Percentiles rank a stretch among this genome's conserved stretches.
phyloP scores from a whole-genome alignment of 2,113 vertebrate genomes.

The Hippocampus abdominalis region DNA sequence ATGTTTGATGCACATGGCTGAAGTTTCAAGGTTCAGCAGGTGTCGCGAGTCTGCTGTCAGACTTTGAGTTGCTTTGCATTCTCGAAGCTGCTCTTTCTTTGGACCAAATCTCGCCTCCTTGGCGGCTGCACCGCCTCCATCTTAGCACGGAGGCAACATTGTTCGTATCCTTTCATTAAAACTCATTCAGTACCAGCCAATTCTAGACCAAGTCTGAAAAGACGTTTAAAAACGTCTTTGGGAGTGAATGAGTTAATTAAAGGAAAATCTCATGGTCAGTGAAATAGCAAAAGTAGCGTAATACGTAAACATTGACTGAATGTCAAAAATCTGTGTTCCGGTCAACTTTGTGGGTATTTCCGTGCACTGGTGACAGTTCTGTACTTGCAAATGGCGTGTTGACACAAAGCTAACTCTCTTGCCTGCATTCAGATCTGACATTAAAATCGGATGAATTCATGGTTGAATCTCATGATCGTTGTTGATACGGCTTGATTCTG shows the following conservation, averaged over 20 bases:
- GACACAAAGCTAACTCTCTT: too few relatives aligned
- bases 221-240: too few relatives aligned
- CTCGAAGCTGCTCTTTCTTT: conserved; percentile 34
- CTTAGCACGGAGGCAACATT: not conserved
- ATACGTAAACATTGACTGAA: not conserved
- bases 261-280: not conserved
- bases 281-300: not conserved
- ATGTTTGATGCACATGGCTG: conserved; percentile 9
- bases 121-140: conserved; percentile 1
- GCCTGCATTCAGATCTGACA: too few relatives aligned
- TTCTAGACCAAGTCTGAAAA: too few relatives aligned
- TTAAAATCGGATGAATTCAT: too few relatives aligned
- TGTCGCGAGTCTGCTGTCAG: conserved; percentile 17
- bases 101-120: conserved; percentile 5
- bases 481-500: not conserved
- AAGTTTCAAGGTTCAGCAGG: conserved; percentile 8
- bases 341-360: too few relatives aligned
- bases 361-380: too few relatives aligned
- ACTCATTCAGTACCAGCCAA: too few relatives aligned
- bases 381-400: too few relatives aligned
- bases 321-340: not conserved
- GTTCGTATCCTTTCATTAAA: too few relatives aligned
- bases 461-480: not conserved
- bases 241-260: too few relatives aligned
- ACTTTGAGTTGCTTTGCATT: conserved; percentile 24